phyloP scores from a whole-genome alignment of 2,113 vertebrate genomes.

The Cisticola juncidis region DNA sequence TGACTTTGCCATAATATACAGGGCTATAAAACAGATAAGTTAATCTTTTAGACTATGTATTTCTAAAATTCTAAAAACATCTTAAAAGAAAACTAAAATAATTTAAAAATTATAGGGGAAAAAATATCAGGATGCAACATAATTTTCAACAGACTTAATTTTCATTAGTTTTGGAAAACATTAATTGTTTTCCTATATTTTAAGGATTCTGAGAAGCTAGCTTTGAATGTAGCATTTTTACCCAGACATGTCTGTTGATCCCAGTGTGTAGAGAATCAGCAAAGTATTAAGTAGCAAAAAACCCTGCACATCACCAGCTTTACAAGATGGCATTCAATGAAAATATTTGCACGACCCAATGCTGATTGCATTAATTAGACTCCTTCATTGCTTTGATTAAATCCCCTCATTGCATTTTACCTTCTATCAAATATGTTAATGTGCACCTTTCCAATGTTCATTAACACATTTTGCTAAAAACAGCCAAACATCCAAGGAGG shows the following conservation, averaged over 20 bases:
- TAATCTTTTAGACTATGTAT: neutral
- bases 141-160: neutral
- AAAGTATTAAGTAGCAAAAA: constrained; percentile 42
- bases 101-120: neutral
- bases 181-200: neutral
- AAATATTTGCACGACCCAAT: constrained; percentile 79
- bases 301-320: constrained; percentile 72
- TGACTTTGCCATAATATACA: neutral
- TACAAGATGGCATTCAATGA: constrained; percentile 86
- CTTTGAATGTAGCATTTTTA: neutral
- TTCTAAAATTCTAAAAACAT: neutral
- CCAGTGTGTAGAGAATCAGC: neutral
- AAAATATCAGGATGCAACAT: neutral
- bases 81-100: neutral
- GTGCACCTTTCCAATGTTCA: constrained; percentile 69
- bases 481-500: constrained; percentile 57
- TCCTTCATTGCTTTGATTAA: constrained; percentile 78
- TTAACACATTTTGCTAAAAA: constrained; percentile 72
- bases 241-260: constrained; percentile 28
- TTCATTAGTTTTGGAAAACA: neutral
- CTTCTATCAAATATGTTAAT: constrained; percentile 77
- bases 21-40: neutral
- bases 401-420: constrained; percentile 77
- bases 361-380: constrained; percentile 83
- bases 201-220: neutral